Evolutionary conservation across 2,797 vertebrate genomes (phyloP).

Genomic region (Manis crassicaudata): DNA sequence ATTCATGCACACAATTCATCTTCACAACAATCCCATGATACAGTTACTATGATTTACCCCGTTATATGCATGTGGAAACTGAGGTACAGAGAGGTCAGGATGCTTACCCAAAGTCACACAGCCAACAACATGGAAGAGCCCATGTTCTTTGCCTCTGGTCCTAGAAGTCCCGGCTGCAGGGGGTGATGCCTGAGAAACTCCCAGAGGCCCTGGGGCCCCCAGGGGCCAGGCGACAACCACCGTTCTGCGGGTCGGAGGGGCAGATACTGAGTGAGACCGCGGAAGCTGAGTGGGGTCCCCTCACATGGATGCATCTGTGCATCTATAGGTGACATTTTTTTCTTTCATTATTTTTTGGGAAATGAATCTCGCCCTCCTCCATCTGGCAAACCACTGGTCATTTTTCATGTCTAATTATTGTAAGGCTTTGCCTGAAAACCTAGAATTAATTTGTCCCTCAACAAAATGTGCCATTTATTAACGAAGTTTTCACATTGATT

Average conservation of each 20-base stretch:
- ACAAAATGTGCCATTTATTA: background rate
- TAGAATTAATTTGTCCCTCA: background rate
- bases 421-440: background rate
- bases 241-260: background rate
- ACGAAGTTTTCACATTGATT: background rate
- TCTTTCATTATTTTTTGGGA: background rate
- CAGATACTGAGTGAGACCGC: background rate
- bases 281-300: background rate
- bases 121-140: background rate
- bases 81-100: background rate
- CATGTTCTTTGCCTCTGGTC: background rate
- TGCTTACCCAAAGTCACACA: background rate
- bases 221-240: accelerated
- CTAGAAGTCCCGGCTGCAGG: background rate
- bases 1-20: background rate
- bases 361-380: background rate
- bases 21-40: background rate
- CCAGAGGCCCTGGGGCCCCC: background rate
- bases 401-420: background rate
- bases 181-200: no score
- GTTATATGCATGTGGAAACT: background rate
- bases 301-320: background rate
- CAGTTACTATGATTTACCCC: background rate
- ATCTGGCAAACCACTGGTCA: background rate
- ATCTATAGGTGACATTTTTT: background rate